Conservation (phyloP, 2,113 vertebrate species). For the Andinoacara biseriatus region DNA sequence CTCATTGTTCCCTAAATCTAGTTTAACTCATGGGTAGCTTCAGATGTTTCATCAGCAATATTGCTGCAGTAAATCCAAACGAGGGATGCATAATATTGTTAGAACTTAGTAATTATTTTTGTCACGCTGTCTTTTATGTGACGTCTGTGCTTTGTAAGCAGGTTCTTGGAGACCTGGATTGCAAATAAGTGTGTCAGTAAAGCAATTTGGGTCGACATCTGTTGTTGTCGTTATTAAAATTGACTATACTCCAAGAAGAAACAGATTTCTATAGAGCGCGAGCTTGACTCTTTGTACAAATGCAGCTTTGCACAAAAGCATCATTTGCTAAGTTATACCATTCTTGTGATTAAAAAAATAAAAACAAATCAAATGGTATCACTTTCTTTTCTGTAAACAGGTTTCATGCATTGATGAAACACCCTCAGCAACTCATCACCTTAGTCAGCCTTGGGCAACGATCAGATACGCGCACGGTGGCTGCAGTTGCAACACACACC, state of each 20-base stretch:
- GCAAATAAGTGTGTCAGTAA: not conserved
- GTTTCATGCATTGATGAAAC: constrained; percentile 19
- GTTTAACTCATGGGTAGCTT: constrained; percentile 29
- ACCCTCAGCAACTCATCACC: constrained; percentile 11
- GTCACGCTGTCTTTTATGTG: not conserved
- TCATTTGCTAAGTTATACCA: not conserved
- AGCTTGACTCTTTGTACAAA: not conserved
- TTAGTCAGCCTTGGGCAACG: not conserved
- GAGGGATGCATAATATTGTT: not conserved
- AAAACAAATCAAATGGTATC: not conserved
- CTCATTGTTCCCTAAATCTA: not conserved
- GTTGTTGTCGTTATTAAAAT: not conserved
- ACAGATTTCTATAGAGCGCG: not conserved
- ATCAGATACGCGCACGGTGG: not conserved
- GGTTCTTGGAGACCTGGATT: not conserved
- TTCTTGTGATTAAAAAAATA: not conserved
- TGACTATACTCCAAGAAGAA: not conserved
- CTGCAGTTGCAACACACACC: not conserved
- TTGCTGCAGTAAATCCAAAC: not conserved
- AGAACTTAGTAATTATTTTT: not conserved
- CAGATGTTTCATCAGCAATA: not conserved
- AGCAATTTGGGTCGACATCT: not conserved
- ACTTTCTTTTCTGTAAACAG: not conserved
- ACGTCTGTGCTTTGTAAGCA: not conserved
- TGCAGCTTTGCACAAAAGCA: not conserved